phyloP scores from a whole-genome alignment of 2,797 vertebrate species.

The Eulemur rubriventer region DNA sequence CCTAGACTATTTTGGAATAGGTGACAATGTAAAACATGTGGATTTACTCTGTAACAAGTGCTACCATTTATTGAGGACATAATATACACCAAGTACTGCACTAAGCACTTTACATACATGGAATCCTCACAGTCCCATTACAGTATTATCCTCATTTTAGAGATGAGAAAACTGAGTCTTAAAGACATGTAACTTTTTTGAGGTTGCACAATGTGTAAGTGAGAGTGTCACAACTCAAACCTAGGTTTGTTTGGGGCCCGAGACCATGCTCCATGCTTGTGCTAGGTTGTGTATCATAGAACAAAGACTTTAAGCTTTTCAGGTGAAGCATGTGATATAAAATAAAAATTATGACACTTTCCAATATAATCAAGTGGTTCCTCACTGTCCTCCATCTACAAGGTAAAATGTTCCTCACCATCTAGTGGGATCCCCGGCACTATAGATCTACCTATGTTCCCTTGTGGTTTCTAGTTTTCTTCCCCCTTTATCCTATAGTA shows the following conservation, averaged over 20 bases:
- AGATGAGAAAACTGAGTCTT: neutral
- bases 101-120: neutral
- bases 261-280: neutral
- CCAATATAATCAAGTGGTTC: neutral
- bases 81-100: neutral
- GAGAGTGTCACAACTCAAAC: neutral
- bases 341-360: conserved; percentile 3
- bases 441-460: neutral
- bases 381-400: neutral
- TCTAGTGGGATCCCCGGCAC: neutral
- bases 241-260: neutral
- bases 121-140: neutral
- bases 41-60: neutral
- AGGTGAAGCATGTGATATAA: neutral
- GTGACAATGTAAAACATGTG: neutral
- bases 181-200: neutral
- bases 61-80: neutral
- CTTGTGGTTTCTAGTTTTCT: neutral
- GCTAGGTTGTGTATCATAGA: neutral
- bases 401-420: neutral
- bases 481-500: neutral
- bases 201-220: neutral
- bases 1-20: neutral
- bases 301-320: conserved; percentile 7
- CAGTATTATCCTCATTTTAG: neutral